A percentile compares a stretch with the other conserved stretches of the same genome.
Evolutionary conservation across 2,888 invertebrate species (phyloP).

Genomic region (Parnassius mnemosyne): DNA sequence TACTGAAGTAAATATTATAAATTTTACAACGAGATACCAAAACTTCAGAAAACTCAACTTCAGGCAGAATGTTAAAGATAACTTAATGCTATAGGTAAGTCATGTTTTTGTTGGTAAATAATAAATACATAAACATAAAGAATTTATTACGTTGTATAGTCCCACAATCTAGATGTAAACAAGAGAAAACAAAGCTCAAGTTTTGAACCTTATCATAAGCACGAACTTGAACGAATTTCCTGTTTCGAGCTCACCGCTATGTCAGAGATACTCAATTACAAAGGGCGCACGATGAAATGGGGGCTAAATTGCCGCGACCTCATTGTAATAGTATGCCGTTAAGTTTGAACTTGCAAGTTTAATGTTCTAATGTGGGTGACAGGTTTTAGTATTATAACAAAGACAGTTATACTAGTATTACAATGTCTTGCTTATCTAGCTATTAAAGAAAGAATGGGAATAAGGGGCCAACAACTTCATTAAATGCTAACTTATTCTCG

Average conservation of each 20-base stretch:
- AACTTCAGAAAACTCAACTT: too few species aligned
- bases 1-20: too few species aligned
- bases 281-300: slow-evolving; percentile 14
- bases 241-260: slow-evolving; percentile 20
- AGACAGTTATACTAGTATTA: too few species aligned
- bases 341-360: not conserved
- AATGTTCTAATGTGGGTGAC: slow-evolving; percentile 1
- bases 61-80: too few species aligned
- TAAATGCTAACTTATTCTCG: too few species aligned
- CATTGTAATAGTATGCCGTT: slow-evolving; percentile 14
- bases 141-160: not conserved
- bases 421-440: too few species aligned
- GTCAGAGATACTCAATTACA: slow-evolving; percentile 19
- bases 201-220: slow-evolving; percentile 11
- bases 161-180: not conserved
- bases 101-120: too few species aligned
- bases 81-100: too few species aligned
- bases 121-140: not conserved
- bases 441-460: too few species aligned
- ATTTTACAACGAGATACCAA: too few species aligned
- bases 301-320: slow-evolving; percentile 11
- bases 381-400: not conserved
- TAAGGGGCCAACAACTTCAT: too few species aligned
- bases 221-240: slow-evolving; percentile 22
- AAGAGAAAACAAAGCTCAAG: slow-evolving; percentile 6